Conservation (phyloP, 2,797 vertebrate species). For the Knipowitschia caucasica region DNA sequence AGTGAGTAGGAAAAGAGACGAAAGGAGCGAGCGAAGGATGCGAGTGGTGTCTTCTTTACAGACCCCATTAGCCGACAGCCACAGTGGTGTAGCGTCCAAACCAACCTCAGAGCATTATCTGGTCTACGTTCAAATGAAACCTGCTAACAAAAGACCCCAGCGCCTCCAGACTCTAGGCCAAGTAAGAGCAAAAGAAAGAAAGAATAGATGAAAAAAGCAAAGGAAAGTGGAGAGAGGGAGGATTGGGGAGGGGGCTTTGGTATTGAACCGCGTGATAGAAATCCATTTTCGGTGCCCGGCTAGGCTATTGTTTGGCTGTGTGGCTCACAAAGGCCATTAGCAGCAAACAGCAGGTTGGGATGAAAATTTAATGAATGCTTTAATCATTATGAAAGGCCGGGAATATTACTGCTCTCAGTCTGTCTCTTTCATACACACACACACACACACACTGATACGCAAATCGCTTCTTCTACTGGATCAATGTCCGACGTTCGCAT, state of each 20-base stretch:
- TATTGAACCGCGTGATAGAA: conserved; percentile 81
- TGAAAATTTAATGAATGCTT: conserved; percentile 99
- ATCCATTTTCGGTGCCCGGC: conserved; percentile 76
- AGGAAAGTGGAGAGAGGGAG: conserved; percentile 50
- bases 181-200: conserved; percentile 53
- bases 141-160: conserved; percentile 66
- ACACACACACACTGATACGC: conserved; percentile 12
- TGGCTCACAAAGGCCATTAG: conserved; percentile 94
- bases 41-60: conserved; percentile 58
- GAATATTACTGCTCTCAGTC: conserved; percentile 79
- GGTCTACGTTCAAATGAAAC: conserved; percentile 69
- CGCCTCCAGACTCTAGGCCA: conserved; percentile 59
- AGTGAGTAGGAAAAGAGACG: conserved; percentile 18
- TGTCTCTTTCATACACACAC: conserved; percentile 48
- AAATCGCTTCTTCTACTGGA: conserved; percentile 61
- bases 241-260: conserved; percentile 31
- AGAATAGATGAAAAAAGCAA: conserved; percentile 54
- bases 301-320: conserved; percentile 90
- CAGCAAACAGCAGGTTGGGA: conserved; percentile 96
- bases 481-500: conserved; percentile 63
- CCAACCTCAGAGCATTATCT: conserved; percentile 72
- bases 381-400: conserved; percentile 93
- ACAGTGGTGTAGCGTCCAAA: conserved; percentile 61
- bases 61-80: conserved; percentile 78
- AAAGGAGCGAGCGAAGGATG: conserved; percentile 32